phyloP scores from a whole-genome alignment of 2,888 invertebrate genomes.

The Tineola bisselliella region DNA sequence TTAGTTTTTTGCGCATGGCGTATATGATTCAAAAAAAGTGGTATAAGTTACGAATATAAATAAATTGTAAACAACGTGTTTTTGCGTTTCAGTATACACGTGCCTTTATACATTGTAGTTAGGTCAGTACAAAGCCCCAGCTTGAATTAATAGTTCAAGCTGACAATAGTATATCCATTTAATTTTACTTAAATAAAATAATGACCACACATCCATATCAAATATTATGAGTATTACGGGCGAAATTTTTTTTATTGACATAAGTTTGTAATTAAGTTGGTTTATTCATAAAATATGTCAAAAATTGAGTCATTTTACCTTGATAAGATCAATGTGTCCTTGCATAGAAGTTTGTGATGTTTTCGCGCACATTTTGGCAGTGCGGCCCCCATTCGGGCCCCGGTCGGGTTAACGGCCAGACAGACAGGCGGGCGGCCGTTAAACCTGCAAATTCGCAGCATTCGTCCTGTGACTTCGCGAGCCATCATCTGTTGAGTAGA shows the following conservation, averaged over 20 bases:
- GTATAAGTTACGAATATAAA: neutral
- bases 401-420: conserved; percentile 67
- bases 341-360: conserved; percentile 18
- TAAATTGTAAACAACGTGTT: neutral
- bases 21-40: neutral
- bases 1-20: neutral
- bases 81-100: neutral
- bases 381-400: conserved; percentile 45
- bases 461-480: conserved; percentile 6
- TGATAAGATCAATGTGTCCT: neutral
- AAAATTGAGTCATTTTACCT: neutral
- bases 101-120: neutral
- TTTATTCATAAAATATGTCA: neutral
- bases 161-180: neutral
- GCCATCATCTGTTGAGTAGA: neutral
- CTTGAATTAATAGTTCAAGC: neutral
- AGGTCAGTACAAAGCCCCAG: neutral
- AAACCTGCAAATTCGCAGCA: conserved; percentile 37
- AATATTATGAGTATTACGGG: no score
- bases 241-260: no score
- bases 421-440: conserved; percentile 64
- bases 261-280: no score
- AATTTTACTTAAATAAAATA: no score
- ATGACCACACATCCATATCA: no score
- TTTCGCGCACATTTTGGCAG: conserved; percentile 51